These are phyloP conservation scores for Lycodopsis pacificus DNA, from an alignment of 2,797 vertebrate species.

Conservation along the genomic window DNA sequence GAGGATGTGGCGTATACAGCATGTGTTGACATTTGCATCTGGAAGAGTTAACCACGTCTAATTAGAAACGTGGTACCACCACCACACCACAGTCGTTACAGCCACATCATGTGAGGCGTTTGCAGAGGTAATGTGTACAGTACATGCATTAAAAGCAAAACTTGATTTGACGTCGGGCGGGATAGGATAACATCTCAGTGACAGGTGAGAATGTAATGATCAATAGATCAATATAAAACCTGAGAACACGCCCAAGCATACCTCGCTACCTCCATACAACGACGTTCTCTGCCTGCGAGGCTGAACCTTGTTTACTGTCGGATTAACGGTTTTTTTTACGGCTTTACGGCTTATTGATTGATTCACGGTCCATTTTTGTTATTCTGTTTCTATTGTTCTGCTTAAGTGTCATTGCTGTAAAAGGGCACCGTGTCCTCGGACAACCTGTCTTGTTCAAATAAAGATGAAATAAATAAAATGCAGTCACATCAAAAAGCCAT, in stretches of 20 bases:
- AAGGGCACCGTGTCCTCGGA: not conserved
- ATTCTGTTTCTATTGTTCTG: not conserved
- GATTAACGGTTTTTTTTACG: too few species aligned
- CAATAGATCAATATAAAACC: not conserved
- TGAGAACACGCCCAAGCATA: not conserved
- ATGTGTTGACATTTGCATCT: slow-evolving; percentile 16
- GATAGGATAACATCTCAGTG: not conserved
- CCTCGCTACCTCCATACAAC: not conserved
- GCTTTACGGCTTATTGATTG: not conserved
- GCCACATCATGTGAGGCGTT: slow-evolving; percentile 6
- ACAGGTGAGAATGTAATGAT: not conserved
- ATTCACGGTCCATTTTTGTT: not conserved
- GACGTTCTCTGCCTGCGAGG: not conserved
- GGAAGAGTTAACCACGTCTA: slow-evolving; percentile 10
- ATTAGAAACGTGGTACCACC: slow-evolving; percentile 13
- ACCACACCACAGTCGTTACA: not conserved
- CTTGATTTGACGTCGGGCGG: not conserved
- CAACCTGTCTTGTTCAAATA: not conserved
- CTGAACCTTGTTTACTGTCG: slow-evolving; percentile 6
- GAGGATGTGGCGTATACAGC: not conserved
- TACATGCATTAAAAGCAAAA: not conserved
- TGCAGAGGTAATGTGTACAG: not conserved
- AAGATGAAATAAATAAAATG: not conserved
- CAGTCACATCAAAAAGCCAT: not conserved
- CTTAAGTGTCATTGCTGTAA: not conserved